phyloP scores from a whole-genome alignment of 2,113 vertebrate genomes.

The Fregata magnificens region DNA sequence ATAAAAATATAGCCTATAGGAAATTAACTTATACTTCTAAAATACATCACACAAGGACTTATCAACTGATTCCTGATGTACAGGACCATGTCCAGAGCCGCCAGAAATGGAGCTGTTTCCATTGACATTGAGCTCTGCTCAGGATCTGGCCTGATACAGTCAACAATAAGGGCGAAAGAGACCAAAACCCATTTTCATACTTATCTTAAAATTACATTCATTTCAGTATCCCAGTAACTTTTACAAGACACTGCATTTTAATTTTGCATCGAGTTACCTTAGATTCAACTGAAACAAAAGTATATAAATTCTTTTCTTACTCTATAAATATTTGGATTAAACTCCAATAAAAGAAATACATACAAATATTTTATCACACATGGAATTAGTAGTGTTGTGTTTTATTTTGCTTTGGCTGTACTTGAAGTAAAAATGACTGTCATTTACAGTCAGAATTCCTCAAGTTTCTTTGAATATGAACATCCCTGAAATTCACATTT shows the following conservation, averaged over 20 bases:
- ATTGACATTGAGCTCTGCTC: background rate
- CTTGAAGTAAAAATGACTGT: background rate
- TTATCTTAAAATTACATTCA: background rate
- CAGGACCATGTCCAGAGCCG: background rate
- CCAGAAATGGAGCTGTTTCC: background rate
- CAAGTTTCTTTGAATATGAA: background rate
- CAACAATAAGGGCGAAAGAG: background rate
- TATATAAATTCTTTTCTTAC: background rate
- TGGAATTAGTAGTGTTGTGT: background rate
- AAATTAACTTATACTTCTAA: background rate
- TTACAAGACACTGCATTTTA: background rate
- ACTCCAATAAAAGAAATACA: background rate
- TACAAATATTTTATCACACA: background rate
- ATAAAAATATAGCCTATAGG: background rate
- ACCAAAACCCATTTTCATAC: background rate
- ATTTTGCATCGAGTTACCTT: background rate
- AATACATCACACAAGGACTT: background rate
- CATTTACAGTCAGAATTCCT: background rate
- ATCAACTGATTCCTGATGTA: background rate
- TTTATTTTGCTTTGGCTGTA: background rate
- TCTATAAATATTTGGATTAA: background rate
- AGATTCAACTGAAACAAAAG: background rate
- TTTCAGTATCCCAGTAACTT: background rate
- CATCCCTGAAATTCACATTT: background rate
- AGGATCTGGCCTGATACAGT: background rate